Base-by-base conservation (phyloP, 1,140 invertebrate genomes). In the Drosophila nasuta region DNA sequence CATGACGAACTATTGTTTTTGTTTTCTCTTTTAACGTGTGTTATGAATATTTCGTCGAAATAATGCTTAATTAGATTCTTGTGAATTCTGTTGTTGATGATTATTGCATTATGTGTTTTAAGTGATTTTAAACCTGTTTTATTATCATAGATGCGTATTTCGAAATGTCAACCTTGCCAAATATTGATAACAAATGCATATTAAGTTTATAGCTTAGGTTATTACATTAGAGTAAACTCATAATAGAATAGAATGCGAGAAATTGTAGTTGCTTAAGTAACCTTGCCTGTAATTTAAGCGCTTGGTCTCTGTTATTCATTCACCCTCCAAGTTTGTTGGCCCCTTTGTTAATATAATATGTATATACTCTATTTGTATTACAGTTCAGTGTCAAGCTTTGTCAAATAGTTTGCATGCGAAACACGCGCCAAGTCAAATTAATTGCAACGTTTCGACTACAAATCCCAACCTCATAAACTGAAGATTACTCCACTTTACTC, bases 391-490 rank as follows among this genome's bases (percentile, higher is more conserved):
- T 69, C 43, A 48, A 52, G 35, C 60, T 66, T 46, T 52, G 33
- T 59, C 28, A 17, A 67, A 70, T 54, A 66, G 30, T 89, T 89
- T 66, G 81, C 75, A 79, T 79, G 72, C 81, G 15, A 69, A 76
- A 58, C 85, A 89, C 86, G 85, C 75, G 54, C 81, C 51, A 57
- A 48, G 67, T 57, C 60, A 85, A 86, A 90, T 90, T 90, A 90
- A 89, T 89, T 89, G 82, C 86, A 79, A 56, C 63, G 81, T 51
- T 89, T 79, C 85, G 52, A 52, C 73, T 63, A 57, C 66, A 88
- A 87, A 87, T 85, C 81, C 81, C 86, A 81, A 74, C 49, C 73
- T 79, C 78, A 89, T 89, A 89, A 89, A 89, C 65, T 60, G 75
- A 65, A 88, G 85, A 88, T 88, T 88, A 85, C 67, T 68, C 69